Evolutionary conservation across 2,113 vertebrate genomes (phyloP).

Genomic region (Hemiprocne comata): DNA sequence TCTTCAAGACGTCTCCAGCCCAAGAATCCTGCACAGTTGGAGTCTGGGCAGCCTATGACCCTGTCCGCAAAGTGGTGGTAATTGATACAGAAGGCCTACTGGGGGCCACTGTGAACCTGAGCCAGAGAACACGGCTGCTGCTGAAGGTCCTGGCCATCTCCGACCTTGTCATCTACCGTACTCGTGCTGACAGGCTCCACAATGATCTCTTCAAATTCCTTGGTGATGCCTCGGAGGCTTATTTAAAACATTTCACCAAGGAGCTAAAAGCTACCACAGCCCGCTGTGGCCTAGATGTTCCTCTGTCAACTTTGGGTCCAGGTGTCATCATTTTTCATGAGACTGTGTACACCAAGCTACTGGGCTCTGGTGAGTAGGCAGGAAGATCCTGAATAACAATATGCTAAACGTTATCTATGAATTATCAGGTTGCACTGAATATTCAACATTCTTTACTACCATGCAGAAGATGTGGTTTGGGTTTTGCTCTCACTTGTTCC

Average conservation of each 20-base stretch:
- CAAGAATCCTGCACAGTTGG: constrained; percentile 98
- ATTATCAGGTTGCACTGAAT: background rate
- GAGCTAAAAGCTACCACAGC: constrained; percentile 96
- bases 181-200: constrained; percentile 95
- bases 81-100: constrained; percentile 97
- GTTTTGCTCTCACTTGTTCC: background rate
- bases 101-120: constrained; percentile 92
- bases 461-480: background rate
- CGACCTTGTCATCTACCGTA: constrained; percentile 96
- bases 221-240: constrained; percentile 96
- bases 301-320: constrained; percentile 94
- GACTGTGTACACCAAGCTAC: constrained; percentile 95
- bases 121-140: constrained; percentile 93
- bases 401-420: background rate
- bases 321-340: constrained; percentile 98
- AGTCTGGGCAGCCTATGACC: constrained; percentile 97
- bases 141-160: constrained; percentile 96
- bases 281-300: constrained; percentile 95
- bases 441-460: background rate
- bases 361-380: constrained; percentile 90
- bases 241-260: constrained; percentile 95
- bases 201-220: constrained; percentile 99
- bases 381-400: background rate
- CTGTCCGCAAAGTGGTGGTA: constrained; percentile 89
- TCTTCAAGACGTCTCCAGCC: constrained; percentile 95